phyloP scores from a whole-genome alignment of 2,797 vertebrate genomes.

The Poeciliopsis turneri region DNA sequence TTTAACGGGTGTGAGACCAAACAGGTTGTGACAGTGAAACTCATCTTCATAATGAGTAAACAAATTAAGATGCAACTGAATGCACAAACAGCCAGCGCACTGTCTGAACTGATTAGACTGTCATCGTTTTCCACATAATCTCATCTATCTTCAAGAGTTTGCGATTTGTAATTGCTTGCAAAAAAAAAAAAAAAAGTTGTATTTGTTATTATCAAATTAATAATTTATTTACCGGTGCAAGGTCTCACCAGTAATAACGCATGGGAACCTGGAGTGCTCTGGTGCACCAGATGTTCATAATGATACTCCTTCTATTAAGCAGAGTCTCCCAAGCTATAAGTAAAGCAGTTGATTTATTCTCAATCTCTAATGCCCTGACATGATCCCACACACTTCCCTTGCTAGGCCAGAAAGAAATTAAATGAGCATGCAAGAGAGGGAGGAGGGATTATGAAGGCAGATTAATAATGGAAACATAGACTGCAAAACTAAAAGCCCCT shows the following conservation, averaged over 20 bases:
- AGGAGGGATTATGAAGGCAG: slow-evolving; percentile 11
- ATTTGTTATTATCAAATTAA: slow-evolving; percentile 15
- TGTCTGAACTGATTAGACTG: slow-evolving; percentile 33
- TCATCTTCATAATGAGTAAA: slow-evolving; percentile 45
- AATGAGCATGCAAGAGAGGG: slow-evolving; percentile 25
- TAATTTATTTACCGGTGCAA: slow-evolving; percentile 1
- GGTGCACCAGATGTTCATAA: slow-evolving; percentile 31
- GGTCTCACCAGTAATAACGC: slow-evolving; percentile 26
- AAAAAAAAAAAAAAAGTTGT: slow-evolving; percentile 1
- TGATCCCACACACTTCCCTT: slow-evolving; percentile 52
- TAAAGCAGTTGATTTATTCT: slow-evolving; percentile 51
- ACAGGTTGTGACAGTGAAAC: slow-evolving; percentile 29
- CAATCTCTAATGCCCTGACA: slow-evolving; percentile 29
- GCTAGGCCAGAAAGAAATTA: slow-evolving; percentile 28
- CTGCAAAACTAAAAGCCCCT: slow-evolving; percentile 4
- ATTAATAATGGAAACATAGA: slow-evolving; percentile 39
- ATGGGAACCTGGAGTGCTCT: slow-evolving; percentile 28
- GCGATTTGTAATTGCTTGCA: slow-evolving; percentile 19
- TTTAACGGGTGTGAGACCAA: slow-evolving; percentile 24
- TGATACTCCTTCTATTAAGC: slow-evolving; percentile 31
- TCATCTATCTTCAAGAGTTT: slow-evolving; percentile 31
- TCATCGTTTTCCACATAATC: slow-evolving; percentile 25
- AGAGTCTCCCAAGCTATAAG: slow-evolving; percentile 21
- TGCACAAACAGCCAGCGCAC: slow-evolving; percentile 15
- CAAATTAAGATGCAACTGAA: slow-evolving; percentile 45